These are phyloP conservation scores for Mesochorus sp. DNA, from an alignment of 2,888 invertebrate genomes.

Conservation along the genomic window DNA sequence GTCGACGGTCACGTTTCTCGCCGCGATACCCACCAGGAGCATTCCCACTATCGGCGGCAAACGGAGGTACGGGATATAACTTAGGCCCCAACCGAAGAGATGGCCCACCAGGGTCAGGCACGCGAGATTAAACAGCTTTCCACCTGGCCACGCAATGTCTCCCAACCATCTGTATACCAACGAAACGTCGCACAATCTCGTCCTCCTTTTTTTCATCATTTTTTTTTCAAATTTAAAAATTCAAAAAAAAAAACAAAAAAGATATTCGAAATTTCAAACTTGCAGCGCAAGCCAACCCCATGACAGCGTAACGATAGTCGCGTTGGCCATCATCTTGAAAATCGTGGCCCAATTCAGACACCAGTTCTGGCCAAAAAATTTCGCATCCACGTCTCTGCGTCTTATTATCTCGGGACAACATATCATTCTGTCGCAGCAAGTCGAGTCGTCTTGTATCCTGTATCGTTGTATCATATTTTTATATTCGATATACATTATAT, in stretches of 20 bases:
- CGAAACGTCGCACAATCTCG: too few relatives aligned
- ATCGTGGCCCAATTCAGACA: conserved; percentile 27
- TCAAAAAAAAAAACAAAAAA: neutral
- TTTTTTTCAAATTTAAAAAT: neutral
- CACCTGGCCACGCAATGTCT: conserved; percentile 56
- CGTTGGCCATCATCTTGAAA: conserved; percentile 34
- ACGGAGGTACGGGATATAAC: conserved; percentile 56
- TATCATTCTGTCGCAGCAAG: conserved; percentile 43
- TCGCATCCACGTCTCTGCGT: conserved; percentile 5
- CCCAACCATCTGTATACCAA: conserved; percentile 44
- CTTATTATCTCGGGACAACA: conserved; percentile 45
- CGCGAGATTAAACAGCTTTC: conserved; percentile 54
- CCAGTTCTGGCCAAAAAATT: conserved; percentile 27
- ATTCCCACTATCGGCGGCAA: conserved; percentile 84
- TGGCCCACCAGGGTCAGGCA: conserved; percentile 49
- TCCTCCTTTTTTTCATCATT: too few relatives aligned
- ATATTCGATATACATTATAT: neutral
- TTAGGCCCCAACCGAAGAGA: conserved; percentile 55
- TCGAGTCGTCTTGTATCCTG: conserved; percentile 40
- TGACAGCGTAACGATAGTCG: conserved; percentile 29
- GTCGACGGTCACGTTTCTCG: conserved; percentile 47
- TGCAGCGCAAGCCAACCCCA: conserved; percentile 49
- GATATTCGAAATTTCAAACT: neutral
- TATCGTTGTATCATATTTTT: neutral
- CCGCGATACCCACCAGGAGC: conserved; percentile 83